Conservation (phyloP, 2,888 invertebrate species). For the Pemphredon lugubris region DNA sequence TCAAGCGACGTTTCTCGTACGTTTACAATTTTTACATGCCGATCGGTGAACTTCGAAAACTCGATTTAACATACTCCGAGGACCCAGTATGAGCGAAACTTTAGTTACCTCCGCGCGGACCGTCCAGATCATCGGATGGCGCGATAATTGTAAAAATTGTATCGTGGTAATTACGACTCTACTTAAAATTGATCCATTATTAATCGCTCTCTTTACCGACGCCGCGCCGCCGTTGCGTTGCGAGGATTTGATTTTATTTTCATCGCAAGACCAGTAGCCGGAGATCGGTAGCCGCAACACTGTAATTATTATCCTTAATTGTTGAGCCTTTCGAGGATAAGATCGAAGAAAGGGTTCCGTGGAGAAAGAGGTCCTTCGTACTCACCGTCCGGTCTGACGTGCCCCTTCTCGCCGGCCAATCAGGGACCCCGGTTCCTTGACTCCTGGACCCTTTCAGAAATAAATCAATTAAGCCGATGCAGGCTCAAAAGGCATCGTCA, state of each 20-base stretch:
- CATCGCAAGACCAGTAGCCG: constrained; percentile 61
- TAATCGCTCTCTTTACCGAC: constrained; percentile 38
- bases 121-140: no score
- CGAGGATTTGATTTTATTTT: constrained; percentile 3
- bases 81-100: no score
- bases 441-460: constrained; percentile 69
- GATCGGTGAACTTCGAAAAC: no score
- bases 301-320: constrained; percentile 67
- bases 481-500: constrained; percentile 73
- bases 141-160: no score
- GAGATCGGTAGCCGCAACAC: constrained; percentile 62
- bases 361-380: constrained; percentile 53
- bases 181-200: constrained; percentile 47
- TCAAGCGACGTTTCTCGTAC: no score
- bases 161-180: constrained; percentile 36
- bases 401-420: constrained; percentile 39
- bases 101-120: no score
- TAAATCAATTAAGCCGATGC: constrained; percentile 78
- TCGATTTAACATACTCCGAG: no score
- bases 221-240: neutral
- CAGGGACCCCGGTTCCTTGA: constrained; percentile 39
- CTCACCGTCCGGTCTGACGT: constrained; percentile 37
- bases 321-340: constrained; percentile 62
- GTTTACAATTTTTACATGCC: no score
- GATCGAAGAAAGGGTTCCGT: constrained; percentile 61